Percentiles rank a stretch among this genome's conserved stretches.
phyloP scores from a whole-genome alignment of 1,140 invertebrate species.

The Drosophila hydei region DNA sequence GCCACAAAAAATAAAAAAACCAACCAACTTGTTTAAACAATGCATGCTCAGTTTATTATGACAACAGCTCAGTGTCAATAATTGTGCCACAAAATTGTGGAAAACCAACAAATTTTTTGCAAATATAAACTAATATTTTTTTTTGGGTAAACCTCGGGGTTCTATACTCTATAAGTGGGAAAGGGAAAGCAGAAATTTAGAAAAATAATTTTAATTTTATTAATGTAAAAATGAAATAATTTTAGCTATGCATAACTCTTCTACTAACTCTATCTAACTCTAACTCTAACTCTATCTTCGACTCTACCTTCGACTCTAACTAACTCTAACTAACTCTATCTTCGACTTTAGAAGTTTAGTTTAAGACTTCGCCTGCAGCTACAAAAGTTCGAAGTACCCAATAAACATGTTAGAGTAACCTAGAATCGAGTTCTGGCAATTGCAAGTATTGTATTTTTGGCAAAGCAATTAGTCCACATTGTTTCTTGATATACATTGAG shows the following conservation, averaged over 20 bases:
- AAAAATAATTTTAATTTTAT: background rate
- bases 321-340: no score
- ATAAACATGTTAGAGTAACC: background rate
- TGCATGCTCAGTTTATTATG: constrained; percentile 53
- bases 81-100: constrained; percentile 36
- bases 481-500: background rate
- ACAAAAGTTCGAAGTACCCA: no score
- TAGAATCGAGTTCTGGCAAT: background rate
- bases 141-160: constrained; percentile 7
- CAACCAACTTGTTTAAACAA: constrained; percentile 65
- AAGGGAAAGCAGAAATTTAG: background rate
- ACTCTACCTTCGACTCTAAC: no score
- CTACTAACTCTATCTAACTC: no score
- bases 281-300: no score
- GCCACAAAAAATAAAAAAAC: constrained; percentile 28
- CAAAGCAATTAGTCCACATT: background rate
- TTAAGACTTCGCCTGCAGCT: no score
- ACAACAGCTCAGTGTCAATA: constrained; percentile 51
- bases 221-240: no score
- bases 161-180: background rate
- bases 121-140: constrained; percentile 29
- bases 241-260: no score
- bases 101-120: constrained; percentile 57
- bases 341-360: no score
- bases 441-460: background rate